Percentiles rank a stretch among this genome's conserved stretches.
These are phyloP conservation scores for Leptinotarsa defecta DNA, from an alignment of 1,140 invertebrate species.

Conservation along the genomic window DNA sequence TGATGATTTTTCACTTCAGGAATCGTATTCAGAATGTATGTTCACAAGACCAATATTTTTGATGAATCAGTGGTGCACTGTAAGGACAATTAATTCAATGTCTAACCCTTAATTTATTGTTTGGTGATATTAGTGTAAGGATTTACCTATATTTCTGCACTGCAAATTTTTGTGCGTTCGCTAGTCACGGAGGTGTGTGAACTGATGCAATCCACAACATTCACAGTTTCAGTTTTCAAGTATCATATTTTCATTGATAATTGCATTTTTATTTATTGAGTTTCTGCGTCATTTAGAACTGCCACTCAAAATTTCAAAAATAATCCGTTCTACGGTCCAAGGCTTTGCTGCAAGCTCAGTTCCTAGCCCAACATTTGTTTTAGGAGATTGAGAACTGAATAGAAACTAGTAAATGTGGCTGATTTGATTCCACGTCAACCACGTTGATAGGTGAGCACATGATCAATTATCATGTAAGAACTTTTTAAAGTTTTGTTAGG, in stretches of 20 bases:
- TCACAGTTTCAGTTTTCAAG: background rate
- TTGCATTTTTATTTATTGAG: background rate
- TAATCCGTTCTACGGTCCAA: too few species aligned
- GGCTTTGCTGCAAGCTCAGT: too few species aligned
- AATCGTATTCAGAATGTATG: background rate
- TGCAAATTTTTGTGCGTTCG: conserved; percentile 5
- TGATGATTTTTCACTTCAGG: conserved; percentile 7
- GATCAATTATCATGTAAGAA: too few species aligned
- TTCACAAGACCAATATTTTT: background rate
- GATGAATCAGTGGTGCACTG: background rate
- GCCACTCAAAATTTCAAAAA: too few species aligned
- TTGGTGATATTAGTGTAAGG: conserved; percentile 21
- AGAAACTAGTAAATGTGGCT: too few species aligned
- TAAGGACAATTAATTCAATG: conserved; percentile 2
- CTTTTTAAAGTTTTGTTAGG: too few species aligned
- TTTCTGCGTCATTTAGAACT: background rate
- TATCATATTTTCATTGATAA: background rate
- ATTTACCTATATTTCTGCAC: conserved; percentile 10
- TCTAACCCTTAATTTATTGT: background rate
- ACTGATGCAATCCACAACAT: background rate
- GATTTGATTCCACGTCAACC: too few species aligned
- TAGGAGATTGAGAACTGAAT: too few species aligned
- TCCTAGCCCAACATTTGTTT: too few species aligned
- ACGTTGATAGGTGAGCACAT: too few species aligned
- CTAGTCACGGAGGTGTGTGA: conserved; percentile 1